A percentile compares a stretch with the other conserved stretches of the same genome.
These are phyloP conservation scores for Candidula unifasciata DNA, from an alignment of 2,888 invertebrate species.

Conservation along the genomic window DNA sequence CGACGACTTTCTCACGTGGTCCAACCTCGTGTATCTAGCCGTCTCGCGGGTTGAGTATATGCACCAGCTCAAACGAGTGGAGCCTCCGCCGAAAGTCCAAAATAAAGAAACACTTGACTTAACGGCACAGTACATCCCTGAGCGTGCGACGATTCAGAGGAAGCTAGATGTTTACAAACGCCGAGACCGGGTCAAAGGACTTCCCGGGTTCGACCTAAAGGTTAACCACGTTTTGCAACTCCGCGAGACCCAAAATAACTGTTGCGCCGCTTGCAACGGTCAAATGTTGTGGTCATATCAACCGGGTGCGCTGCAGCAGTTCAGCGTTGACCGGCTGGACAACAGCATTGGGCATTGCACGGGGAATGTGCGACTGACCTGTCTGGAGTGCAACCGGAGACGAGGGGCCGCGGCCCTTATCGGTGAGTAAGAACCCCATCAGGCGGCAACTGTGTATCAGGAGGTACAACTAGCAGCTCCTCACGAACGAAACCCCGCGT, in stretches of 20 bases:
- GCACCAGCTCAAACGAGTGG: not conserved
- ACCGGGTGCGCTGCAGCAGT: not conserved
- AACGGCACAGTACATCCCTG: too few species aligned
- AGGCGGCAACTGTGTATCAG: too few species aligned
- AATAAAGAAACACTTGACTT: not conserved
- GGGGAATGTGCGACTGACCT: too few species aligned
- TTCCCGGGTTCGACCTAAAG: not conserved
- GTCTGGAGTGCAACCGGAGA: too few species aligned
- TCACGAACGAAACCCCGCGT: too few species aligned
- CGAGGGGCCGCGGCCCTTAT: too few species aligned
- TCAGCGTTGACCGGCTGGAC: constrained; percentile 32
- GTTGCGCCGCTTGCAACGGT: not conserved
- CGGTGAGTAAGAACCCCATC: too few species aligned
- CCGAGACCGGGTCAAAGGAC: too few species aligned
- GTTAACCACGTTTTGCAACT: constrained; percentile 3
- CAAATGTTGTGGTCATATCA: not conserved
- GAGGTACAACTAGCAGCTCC: too few species aligned
- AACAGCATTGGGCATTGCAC: too few species aligned
- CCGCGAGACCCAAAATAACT: not conserved
- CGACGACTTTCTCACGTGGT: not conserved
- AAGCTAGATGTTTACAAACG: too few species aligned
- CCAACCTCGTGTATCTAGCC: constrained; percentile 6
- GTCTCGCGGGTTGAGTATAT: constrained; percentile 13
- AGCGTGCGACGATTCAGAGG: too few species aligned
- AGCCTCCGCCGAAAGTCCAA: not conserved